Evolutionary conservation across 2,888 invertebrate species (phyloP).

Genomic region (Coenonympha glycerion): DNA sequence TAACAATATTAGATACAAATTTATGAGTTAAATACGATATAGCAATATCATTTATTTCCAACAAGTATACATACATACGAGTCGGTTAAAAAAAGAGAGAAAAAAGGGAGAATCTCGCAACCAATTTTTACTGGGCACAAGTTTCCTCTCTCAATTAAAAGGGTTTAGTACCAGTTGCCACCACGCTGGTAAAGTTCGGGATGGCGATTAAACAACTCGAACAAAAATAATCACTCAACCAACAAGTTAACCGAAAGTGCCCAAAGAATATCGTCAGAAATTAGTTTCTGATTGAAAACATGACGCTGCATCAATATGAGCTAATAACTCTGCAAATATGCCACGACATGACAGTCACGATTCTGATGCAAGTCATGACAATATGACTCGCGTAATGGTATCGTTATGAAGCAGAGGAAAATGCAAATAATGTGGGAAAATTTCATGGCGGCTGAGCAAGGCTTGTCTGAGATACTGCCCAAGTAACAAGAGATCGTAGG

Average conservation of each 20-base stretch:
- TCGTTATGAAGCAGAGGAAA: constrained; percentile 15
- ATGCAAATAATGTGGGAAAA: constrained; percentile 19
- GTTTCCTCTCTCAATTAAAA: no score
- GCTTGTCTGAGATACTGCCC: background rate
- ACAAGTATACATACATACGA: no score
- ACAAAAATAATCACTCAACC: no score
- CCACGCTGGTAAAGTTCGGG: no score
- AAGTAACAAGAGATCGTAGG: background rate
- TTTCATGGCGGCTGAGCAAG: constrained; percentile 7
- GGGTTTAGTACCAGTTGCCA: no score
- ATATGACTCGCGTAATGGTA: constrained; percentile 8
- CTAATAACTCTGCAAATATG: constrained; percentile 1
- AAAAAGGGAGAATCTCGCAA: no score
- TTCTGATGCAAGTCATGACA: constrained; percentile 14
- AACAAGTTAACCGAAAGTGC: background rate
- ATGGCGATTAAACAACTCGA: no score
- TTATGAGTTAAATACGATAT: no score
- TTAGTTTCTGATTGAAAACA: constrained; percentile 1
- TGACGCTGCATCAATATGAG: background rate
- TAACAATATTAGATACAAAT: no score
- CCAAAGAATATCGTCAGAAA: background rate
- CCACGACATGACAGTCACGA: background rate
- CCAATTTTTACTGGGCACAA: no score
- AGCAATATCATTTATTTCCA: no score
- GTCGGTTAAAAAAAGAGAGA: no score